Conservation (phyloP, 1,140 invertebrate species). For the Drosophila funebris region DNA sequence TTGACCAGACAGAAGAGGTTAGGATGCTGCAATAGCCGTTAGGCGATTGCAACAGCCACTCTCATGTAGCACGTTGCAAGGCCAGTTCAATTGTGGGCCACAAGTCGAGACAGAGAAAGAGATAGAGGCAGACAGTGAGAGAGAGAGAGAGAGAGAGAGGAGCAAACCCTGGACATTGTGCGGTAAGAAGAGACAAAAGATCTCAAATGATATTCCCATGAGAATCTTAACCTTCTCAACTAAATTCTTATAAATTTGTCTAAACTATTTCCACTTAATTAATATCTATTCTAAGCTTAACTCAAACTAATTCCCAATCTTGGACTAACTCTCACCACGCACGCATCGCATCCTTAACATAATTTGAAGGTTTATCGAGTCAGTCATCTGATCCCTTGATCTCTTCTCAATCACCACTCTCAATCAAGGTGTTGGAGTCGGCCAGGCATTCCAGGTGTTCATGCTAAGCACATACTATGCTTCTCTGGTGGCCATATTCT, state of each 20-base stretch:
- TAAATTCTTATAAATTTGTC: neutral
- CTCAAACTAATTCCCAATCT: neutral
- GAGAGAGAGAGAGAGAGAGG: neutral
- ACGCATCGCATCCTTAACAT: neutral
- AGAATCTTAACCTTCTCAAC: too few relatives aligned
- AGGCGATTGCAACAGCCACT: too few relatives aligned
- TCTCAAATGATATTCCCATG: neutral
- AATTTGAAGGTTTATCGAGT: neutral
- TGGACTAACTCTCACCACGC: neutral
- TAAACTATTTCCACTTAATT: neutral
- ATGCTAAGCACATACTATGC: slow-evolving; percentile 89
- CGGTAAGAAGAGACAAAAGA: neutral
- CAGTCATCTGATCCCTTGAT: slow-evolving; percentile 27
- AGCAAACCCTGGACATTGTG: neutral
- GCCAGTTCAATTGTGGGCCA: slow-evolving; percentile 40
- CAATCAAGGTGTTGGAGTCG: slow-evolving; percentile 91
- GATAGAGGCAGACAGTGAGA: too few relatives aligned
- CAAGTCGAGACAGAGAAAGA: neutral
- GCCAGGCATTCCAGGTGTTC: slow-evolving; percentile 89
- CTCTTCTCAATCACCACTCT: slow-evolving; percentile 22
- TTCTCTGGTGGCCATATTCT: slow-evolving; percentile 89
- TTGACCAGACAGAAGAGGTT: slow-evolving; percentile 38
- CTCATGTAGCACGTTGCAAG: slow-evolving; percentile 13
- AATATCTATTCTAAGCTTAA: neutral
- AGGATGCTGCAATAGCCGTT: slow-evolving; percentile 59